A percentile compares a stretch with the other conserved stretches of the same genome.
Conservation (phyloP, 1,140 invertebrate species). For the Magallana angulata region DNA sequence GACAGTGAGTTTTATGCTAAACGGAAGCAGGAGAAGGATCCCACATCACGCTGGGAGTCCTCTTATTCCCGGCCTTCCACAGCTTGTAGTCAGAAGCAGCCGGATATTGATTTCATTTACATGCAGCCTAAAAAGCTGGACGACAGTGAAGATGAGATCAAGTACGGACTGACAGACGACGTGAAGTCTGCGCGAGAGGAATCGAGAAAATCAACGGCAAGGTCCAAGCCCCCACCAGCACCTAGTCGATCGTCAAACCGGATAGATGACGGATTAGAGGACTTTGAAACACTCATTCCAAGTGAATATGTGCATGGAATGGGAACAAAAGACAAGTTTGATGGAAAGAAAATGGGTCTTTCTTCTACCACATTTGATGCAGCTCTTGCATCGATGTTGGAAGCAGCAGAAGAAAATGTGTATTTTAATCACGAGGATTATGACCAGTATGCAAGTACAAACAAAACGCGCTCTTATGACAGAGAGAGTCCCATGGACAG, state of each 20-base stretch:
- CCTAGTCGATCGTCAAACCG: background rate
- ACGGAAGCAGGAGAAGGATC: conserved; percentile 63
- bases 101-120: conserved; percentile 41
- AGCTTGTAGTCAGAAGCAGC: conserved; percentile 48
- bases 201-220: conserved; percentile 43
- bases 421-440: conserved; percentile 64
- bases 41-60: conserved; percentile 61
- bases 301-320: conserved; percentile 72
- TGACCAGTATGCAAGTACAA: conserved; percentile 67
- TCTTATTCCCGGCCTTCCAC: conserved; percentile 61
- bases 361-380: conserved; percentile 72
- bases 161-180: conserved; percentile 52
- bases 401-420: conserved; percentile 57
- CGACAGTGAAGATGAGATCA: background rate
- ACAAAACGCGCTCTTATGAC: conserved; percentile 41
- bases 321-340: conserved; percentile 65
- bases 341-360: conserved; percentile 73
- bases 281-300: conserved; percentile 64
- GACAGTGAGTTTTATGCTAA: conserved; percentile 63
- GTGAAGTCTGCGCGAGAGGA: conserved; percentile 44
- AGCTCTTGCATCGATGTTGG: conserved; percentile 70
- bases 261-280: conserved; percentile 28
- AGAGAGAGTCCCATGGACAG: conserved; percentile 43
- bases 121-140: conserved; percentile 27
- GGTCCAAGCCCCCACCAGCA: conserved; percentile 46